Evolutionary conservation across 2,113 vertebrate species (phyloP).

Genomic region (Cyanoramphus novaezelandiae): DNA sequence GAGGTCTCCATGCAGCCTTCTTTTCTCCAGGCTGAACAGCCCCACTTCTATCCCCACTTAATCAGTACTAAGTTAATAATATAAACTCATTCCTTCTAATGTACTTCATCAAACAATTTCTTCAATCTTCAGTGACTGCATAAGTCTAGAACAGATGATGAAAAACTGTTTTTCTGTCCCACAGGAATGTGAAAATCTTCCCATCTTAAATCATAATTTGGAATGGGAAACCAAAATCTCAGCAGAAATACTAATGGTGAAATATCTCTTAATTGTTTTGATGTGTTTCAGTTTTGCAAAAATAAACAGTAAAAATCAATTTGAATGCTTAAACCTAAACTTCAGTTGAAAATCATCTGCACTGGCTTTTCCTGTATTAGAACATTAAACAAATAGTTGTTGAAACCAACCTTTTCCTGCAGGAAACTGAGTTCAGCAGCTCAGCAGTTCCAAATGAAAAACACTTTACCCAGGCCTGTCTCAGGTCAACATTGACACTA

Average conservation of each 20-base stretch:
- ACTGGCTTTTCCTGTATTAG: conserved; percentile 12
- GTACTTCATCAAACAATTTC: not conserved
- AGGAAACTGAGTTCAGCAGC: not conserved
- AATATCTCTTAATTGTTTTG: not conserved
- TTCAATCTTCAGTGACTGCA: not conserved
- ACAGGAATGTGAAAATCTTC: not conserved
- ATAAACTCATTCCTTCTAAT: not conserved
- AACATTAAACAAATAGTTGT: not conserved
- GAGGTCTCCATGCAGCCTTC: not conserved
- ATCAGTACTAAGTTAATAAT: not conserved
- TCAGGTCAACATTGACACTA: not conserved
- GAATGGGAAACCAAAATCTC: not conserved
- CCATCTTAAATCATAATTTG: not conserved
- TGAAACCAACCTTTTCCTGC: not conserved
- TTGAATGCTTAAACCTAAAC: not conserved
- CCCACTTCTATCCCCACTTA: not conserved
- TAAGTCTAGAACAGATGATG: not conserved
- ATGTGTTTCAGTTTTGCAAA: not conserved
- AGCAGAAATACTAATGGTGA: not conserved
- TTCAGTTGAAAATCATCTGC: not conserved
- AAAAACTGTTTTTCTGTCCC: not conserved
- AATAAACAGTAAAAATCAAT: not conserved
- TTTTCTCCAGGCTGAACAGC: not conserved
- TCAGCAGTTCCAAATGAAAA: not conserved
- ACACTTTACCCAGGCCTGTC: not conserved